Percentiles rank a stretch among this genome's conserved stretches.
phyloP scores from a whole-genome alignment of 2,888 invertebrate species.

The Chelonus formosanus region DNA sequence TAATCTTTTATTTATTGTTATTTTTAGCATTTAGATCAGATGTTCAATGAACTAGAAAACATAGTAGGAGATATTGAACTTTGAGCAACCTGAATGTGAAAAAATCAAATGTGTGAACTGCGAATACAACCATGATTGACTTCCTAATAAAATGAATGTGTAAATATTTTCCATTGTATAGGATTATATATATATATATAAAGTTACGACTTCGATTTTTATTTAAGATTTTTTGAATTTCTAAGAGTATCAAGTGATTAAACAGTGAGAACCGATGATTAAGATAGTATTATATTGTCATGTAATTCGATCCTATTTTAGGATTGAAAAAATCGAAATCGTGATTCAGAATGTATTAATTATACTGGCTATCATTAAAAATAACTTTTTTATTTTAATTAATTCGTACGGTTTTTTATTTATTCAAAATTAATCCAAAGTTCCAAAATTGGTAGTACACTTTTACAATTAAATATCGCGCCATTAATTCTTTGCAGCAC shows the following conservation, averaged over 20 bases:
- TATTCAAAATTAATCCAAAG: no score
- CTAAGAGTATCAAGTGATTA: no score
- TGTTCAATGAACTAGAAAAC: conserved; percentile 57
- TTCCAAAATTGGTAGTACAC: not conserved
- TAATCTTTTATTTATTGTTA: conserved; percentile 24
- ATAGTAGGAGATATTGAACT: conserved; percentile 55
- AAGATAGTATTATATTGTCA: no score
- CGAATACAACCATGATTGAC: not conserved
- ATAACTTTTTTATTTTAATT: no score
- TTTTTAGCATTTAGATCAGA: conserved; percentile 56
- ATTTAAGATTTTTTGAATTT: not conserved
- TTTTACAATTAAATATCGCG: no score
- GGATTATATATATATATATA: not conserved
- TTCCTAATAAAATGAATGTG: conserved; percentile 1
- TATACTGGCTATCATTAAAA: no score
- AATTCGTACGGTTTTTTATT: no score
- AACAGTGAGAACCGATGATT: no score
- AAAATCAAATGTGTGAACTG: not conserved
- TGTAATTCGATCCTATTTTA: no score
- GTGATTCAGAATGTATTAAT: no score
- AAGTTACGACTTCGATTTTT: not conserved
- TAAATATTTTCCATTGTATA: conserved; percentile 4
- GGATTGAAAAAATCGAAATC: no score
- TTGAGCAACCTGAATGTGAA: conserved; percentile 36
- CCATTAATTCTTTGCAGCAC: not conserved